A percentile compares a stretch with the other conserved stretches of the same genome.
Conservation (phyloP, 2,888 invertebrate genomes). For the Pantelozetes paolii region DNA sequence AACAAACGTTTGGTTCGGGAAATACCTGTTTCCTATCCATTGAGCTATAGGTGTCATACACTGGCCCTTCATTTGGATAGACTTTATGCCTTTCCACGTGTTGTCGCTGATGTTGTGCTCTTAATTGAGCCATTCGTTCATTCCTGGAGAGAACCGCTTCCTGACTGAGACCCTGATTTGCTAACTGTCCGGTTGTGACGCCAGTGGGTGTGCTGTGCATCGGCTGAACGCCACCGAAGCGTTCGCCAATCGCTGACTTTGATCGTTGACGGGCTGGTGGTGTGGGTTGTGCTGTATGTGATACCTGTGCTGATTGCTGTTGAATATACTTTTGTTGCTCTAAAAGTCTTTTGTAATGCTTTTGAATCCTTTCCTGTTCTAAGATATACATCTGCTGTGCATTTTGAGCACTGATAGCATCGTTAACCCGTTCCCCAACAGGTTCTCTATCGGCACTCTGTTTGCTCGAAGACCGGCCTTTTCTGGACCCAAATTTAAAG, state of each 20-base stretch:
- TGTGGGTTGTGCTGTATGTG: slow-evolving; percentile 45
- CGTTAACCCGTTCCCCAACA: background rate
- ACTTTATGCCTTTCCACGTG: slow-evolving; percentile 60
- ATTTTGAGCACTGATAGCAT: background rate
- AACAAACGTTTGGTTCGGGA: background rate
- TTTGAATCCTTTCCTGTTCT: slow-evolving; percentile 52
- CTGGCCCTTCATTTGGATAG: slow-evolving; percentile 53
- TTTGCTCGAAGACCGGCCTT: slow-evolving; percentile 29
- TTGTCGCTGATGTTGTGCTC: slow-evolving; percentile 59
- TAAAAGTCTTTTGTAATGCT: slow-evolving; percentile 54
- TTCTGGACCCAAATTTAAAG: slow-evolving; percentile 42
- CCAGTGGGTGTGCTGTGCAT: slow-evolving; percentile 24
- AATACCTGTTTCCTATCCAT: slow-evolving; percentile 51
- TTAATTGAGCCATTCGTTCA: slow-evolving; percentile 57
- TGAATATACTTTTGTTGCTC: slow-evolving; percentile 50
- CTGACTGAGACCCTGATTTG: background rate
- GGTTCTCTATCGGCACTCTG: background rate
- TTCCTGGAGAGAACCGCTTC: slow-evolving; percentile 45
- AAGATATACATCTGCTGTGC: slow-evolving; percentile 35
- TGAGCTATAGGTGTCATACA: slow-evolving; percentile 49
- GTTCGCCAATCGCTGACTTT: slow-evolving; percentile 28
- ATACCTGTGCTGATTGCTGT: background rate
- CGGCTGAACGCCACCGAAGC: background rate
- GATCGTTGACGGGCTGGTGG: background rate
- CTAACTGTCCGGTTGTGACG: background rate